Evolutionary conservation across 2,888 invertebrate genomes (phyloP).

Genomic region (Mesopsocus fuscifrons): DNA sequence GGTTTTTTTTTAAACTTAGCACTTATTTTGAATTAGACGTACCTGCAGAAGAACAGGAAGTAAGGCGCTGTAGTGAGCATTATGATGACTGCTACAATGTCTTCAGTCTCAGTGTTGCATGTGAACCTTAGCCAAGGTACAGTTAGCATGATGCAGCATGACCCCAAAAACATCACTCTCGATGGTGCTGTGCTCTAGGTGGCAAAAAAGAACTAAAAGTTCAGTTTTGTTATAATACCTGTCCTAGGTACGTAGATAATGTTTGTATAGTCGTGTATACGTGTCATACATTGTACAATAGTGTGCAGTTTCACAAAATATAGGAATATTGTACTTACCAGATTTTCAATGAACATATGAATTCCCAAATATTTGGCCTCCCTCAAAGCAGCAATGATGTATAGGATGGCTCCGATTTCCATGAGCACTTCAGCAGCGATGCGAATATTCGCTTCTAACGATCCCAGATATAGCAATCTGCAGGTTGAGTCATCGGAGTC

Average conservation of each 20-base stretch:
- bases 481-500: conserved; percentile 28
- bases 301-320: neutral
- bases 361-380: conserved; percentile 83
- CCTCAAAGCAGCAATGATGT: conserved; percentile 63
- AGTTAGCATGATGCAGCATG: conserved; percentile 71
- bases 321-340: conserved; percentile 37
- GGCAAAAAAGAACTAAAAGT: conserved; percentile 17
- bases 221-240: neutral
- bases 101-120: conserved; percentile 75
- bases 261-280: neutral
- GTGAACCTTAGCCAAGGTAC: conserved; percentile 69
- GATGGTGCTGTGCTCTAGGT: conserved; percentile 67
- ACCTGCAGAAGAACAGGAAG: conserved; percentile 94
- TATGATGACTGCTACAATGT: conserved; percentile 77
- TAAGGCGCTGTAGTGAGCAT: conserved; percentile 94
- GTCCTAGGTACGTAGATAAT: neutral
- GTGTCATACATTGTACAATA: neutral
- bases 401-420: conserved; percentile 64
- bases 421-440: conserved; percentile 59
- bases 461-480: conserved; percentile 42
- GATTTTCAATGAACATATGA: conserved; percentile 86
- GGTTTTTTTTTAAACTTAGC: too few relatives aligned
- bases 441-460: conserved; percentile 43
- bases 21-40: conserved; percentile 13
- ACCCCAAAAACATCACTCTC: conserved; percentile 84